phyloP scores from a whole-genome alignment of 2,888 invertebrate species.

The Drosophila bunnanda region DNA sequence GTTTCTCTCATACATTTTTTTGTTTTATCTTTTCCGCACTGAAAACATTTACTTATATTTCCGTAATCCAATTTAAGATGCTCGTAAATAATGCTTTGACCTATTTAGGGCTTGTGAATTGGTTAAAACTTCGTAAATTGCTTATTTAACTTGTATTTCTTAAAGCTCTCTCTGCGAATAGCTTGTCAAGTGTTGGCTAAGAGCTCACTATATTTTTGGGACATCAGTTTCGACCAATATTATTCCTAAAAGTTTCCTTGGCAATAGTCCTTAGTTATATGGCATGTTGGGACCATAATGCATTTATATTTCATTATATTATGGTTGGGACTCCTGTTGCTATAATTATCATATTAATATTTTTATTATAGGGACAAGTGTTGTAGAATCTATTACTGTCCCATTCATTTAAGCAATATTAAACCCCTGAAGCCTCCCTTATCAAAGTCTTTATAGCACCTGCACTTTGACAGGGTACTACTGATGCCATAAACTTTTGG shows the following conservation, averaged over 20 bases:
- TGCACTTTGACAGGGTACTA: no score
- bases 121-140: neutral
- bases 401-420: no score
- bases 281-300: neutral
- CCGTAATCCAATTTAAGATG: neutral
- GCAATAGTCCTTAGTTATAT: neutral
- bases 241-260: no score
- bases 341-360: no score
- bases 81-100: slow-evolving; percentile 1
- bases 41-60: neutral
- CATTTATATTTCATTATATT: no score
- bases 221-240: neutral
- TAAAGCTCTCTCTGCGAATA: neutral
- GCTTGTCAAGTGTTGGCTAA: neutral
- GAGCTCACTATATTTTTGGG: neutral
- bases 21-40: neutral
- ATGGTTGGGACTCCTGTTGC: neutral
- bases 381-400: no score
- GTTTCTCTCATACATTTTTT: neutral
- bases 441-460: no score
- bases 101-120: neutral
- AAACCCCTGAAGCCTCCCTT: no score
- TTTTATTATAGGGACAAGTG: no score
- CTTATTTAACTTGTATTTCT: neutral
- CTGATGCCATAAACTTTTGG: no score